Evolutionary conservation across 1,140 invertebrate species (phyloP).

Genomic region (Apis dorsata): DNA sequence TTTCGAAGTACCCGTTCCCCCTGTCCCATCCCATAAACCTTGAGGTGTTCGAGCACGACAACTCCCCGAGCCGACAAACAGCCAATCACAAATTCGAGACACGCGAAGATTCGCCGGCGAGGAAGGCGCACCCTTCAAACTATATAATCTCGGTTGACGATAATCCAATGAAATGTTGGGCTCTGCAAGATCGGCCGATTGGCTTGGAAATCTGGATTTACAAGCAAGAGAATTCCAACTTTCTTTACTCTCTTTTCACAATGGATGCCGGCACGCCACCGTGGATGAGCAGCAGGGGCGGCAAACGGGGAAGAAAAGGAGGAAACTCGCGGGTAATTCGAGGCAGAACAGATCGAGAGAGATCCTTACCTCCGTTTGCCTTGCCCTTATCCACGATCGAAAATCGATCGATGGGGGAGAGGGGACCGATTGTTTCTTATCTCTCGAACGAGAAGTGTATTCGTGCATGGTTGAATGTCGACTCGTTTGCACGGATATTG

Average conservation of each 20-base stretch:
- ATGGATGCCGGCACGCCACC: background rate
- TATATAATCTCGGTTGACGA: slow-evolving; percentile 47
- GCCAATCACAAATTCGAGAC: slow-evolving; percentile 25
- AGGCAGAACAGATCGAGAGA: slow-evolving; percentile 5
- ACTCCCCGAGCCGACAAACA: background rate
- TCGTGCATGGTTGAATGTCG: too few species aligned
- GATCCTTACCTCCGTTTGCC: background rate
- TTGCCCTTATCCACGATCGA: background rate
- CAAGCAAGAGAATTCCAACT: slow-evolving; percentile 23
- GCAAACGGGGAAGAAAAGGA: background rate
- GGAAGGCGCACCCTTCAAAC: slow-evolving; percentile 29
- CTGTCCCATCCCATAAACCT: background rate
- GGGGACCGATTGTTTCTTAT: background rate
- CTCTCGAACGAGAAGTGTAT: background rate
- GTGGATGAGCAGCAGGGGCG: background rate
- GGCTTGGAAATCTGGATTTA: slow-evolving; percentile 39
- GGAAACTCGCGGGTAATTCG: background rate
- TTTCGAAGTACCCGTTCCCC: background rate
- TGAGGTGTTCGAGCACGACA: background rate
- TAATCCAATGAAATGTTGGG: slow-evolving; percentile 44
- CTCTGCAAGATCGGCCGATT: slow-evolving; percentile 26
- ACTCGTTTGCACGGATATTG: background rate
- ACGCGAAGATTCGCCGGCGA: background rate
- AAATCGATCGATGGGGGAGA: slow-evolving; percentile 15
- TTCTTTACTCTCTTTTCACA: background rate